Evolutionary conservation across 2,797 vertebrate species (phyloP).

Genomic region (Harpagifer antarcticus): DNA sequence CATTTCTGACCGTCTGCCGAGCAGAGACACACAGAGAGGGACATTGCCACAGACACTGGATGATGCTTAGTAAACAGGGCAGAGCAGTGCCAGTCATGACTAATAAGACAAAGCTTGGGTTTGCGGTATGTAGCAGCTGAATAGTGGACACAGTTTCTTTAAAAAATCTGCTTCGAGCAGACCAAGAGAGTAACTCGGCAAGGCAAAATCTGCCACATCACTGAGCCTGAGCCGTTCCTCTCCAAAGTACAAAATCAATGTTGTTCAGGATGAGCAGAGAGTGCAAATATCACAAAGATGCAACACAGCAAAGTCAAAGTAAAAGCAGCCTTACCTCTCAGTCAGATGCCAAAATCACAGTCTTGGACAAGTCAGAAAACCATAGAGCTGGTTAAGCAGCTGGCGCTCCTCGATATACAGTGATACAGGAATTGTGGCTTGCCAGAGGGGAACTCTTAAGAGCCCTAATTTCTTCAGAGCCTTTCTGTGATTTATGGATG

Average conservation of each 20-base stretch:
- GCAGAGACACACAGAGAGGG: conserved; percentile 43
- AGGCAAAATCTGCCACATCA: conserved; percentile 53
- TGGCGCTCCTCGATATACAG: conserved; percentile 53
- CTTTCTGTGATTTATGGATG: conserved; percentile 22
- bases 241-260: conserved; percentile 40
- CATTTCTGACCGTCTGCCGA: conserved; percentile 33
- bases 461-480: conserved; percentile 42
- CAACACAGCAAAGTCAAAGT: conserved; percentile 47
- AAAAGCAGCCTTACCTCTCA: conserved; percentile 69
- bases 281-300: conserved; percentile 2
- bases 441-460: conserved; percentile 53
- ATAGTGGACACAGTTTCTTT: conserved; percentile 12
- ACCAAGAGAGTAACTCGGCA: conserved; percentile 6
- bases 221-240: conserved; percentile 15
- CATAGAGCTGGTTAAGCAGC: conserved; percentile 73
- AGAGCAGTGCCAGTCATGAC: conserved; percentile 45
- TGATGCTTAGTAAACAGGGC: conserved; percentile 67
- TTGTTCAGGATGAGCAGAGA: conserved; percentile 6
- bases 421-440: conserved; percentile 38
- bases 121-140: background rate
- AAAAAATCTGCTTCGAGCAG: background rate
- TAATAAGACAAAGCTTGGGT: conserved; percentile 34
- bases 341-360: conserved; percentile 66
- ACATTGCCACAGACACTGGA: conserved; percentile 39
- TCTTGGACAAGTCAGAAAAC: conserved; percentile 78